Evolutionary conservation across 2,797 vertebrate genomes (phyloP).

Genomic region (Oceanodroma leucorhoa): DNA sequence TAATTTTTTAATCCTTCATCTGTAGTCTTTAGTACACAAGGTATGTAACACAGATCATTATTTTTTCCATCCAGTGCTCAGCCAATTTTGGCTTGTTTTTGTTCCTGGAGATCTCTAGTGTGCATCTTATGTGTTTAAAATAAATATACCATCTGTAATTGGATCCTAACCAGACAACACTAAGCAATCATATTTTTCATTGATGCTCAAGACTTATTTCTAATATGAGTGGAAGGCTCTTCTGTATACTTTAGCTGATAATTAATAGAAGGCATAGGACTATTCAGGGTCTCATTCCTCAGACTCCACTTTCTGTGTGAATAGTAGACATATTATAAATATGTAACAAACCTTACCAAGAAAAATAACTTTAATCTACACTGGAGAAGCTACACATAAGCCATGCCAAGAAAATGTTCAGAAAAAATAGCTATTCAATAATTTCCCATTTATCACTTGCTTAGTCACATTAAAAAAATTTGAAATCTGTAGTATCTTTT

Average conservation of each 20-base stretch:
- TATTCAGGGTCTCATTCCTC: background rate
- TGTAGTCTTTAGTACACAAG: slow-evolving; percentile 3
- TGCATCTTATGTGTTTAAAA: slow-evolving; percentile 60
- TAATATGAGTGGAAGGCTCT: slow-evolving; percentile 4
- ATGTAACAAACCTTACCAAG: background rate
- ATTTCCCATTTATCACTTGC: background rate
- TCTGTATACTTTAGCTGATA: slow-evolving; percentile 4
- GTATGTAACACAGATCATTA: slow-evolving; percentile 56
- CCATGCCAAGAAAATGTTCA: background rate
- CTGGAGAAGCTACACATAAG: background rate
- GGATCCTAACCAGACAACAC: slow-evolving; percentile 59
- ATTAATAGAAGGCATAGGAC: slow-evolving; percentile 7
- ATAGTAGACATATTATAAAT: background rate
- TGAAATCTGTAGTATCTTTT: background rate
- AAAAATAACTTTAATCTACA: background rate
- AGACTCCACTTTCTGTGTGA: background rate
- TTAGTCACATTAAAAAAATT: background rate
- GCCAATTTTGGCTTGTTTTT: slow-evolving; percentile 59
- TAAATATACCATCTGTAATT: slow-evolving; percentile 61
- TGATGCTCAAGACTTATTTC: slow-evolving; percentile 25
- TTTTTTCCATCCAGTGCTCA: slow-evolving; percentile 63
- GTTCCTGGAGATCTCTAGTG: slow-evolving; percentile 53
- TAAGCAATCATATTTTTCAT: slow-evolving; percentile 43
- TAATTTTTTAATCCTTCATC: background rate
- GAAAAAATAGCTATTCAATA: background rate